Evolutionary conservation across 2,888 invertebrate species (phyloP).

Genomic region (Deladenus siricidicola): DNA sequence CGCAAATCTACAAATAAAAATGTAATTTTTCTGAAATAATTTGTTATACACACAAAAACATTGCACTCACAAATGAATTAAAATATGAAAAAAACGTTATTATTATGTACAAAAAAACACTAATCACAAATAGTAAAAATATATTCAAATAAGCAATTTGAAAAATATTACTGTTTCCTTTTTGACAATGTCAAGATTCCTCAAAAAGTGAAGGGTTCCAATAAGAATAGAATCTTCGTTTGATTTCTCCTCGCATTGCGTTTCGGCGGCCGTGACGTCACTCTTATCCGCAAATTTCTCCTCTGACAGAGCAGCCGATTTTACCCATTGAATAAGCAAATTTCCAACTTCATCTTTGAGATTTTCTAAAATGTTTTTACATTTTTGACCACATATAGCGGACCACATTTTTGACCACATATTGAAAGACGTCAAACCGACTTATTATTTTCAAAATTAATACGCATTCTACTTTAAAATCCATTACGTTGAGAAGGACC

Average conservation of each 20-base stretch:
- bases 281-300: neutral
- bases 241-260: neutral
- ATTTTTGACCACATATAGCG: too few relatives aligned
- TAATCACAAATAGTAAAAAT: too few relatives aligned
- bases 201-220: constrained; percentile 3
- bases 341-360: neutral
- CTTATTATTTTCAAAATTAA: too few relatives aligned
- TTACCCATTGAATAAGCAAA: constrained; percentile 7
- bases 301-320: neutral
- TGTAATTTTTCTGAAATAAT: neutral
- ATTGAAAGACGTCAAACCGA: too few relatives aligned
- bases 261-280: neutral
- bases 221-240: neutral
- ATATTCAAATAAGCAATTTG: too few relatives aligned
- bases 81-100: too few relatives aligned
- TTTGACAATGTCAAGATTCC: neutral
- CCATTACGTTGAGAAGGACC: constrained; percentile 1
- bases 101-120: too few relatives aligned
- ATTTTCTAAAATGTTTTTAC: neutral
- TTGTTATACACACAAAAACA: too few relatives aligned
- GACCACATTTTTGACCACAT: too few relatives aligned
- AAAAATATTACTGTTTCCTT: too few relatives aligned
- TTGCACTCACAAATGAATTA: too few relatives aligned
- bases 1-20: constrained; percentile 2
- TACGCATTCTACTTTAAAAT: too few relatives aligned